A percentile compares a stretch with the other conserved stretches of the same genome.
Evolutionary conservation across 1,140 invertebrate species (phyloP).

Genomic region (Apolygus lucorum): DNA sequence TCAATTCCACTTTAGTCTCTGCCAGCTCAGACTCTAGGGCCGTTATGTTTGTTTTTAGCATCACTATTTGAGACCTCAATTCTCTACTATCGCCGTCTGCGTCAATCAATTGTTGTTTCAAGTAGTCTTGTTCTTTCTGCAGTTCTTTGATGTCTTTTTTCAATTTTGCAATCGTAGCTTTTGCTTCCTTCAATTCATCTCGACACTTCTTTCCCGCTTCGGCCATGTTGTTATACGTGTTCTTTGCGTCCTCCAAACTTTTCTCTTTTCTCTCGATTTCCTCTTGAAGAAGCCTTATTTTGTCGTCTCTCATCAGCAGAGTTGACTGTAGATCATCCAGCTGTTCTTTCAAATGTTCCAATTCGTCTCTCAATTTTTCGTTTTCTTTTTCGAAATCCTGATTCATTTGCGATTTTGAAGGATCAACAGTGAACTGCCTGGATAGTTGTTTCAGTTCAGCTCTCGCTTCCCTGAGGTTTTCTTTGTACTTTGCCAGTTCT

Average conservation of each 20-base stretch:
- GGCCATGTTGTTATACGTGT: neutral
- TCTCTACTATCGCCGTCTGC: neutral
- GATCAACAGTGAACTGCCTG: neutral
- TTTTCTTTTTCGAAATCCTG: constrained; percentile 8
- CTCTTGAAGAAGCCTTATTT: neutral
- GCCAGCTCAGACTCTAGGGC: neutral
- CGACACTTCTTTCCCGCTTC: neutral
- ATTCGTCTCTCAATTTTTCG: constrained; percentile 8
- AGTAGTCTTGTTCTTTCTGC: neutral
- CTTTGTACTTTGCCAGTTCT: constrained; percentile 2
- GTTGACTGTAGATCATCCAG: neutral
- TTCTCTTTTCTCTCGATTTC: neutral
- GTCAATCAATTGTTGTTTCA: neutral
- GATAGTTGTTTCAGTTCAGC: neutral
- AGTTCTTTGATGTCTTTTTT: constrained; percentile 10
- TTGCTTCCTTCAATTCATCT: neutral
- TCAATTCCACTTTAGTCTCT: neutral
- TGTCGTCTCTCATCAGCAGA: neutral
- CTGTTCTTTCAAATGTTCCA: constrained; percentile 13
- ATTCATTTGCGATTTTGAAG: neutral
- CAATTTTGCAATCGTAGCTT: neutral
- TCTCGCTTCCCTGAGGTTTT: neutral
- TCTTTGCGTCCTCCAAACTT: neutral
- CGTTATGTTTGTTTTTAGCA: neutral
- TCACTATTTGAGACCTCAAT: neutral